These are phyloP conservation scores for Ictalurus furcatus DNA, from an alignment of 2,113 vertebrate genomes.

Conservation along the genomic window DNA sequence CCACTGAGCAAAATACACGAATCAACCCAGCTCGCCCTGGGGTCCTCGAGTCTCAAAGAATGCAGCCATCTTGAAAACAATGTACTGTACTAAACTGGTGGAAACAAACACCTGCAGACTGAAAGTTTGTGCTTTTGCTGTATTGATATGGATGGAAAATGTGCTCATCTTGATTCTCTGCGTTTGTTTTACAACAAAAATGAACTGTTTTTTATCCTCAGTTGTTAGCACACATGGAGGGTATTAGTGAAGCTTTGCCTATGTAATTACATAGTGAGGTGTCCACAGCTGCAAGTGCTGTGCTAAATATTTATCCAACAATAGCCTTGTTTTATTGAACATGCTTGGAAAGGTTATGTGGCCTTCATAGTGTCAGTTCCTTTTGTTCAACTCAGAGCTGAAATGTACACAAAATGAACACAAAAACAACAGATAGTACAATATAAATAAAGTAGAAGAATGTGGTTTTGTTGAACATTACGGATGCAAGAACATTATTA, in stretches of 20 bases:
- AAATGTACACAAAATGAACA: neutral
- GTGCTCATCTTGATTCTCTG: neutral
- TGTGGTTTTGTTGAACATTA: neutral
- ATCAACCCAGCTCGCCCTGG: constrained; percentile 32
- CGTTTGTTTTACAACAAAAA: constrained; percentile 15
- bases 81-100: constrained; percentile 22
- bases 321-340: neutral
- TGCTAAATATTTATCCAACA: constrained; percentile 38
- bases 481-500: neutral
- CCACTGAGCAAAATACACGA: constrained; percentile 49
- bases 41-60: constrained; percentile 25
- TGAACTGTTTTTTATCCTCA: constrained; percentile 21
- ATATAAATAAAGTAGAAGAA: neutral
- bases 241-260: constrained; percentile 24
- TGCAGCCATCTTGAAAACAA: constrained; percentile 35
- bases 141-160: constrained; percentile 4
- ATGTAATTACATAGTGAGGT: constrained; percentile 30
- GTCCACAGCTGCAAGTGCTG: constrained; percentile 14
- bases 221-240: neutral
- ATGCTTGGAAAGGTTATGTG: neutral
- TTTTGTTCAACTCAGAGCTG: neutral
- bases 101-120: constrained; percentile 19
- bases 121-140: neutral
- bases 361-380: neutral
- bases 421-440: neutral